Evolutionary conservation across 2,113 vertebrate genomes (phyloP).

Genomic region (Sturnus vulgaris): DNA sequence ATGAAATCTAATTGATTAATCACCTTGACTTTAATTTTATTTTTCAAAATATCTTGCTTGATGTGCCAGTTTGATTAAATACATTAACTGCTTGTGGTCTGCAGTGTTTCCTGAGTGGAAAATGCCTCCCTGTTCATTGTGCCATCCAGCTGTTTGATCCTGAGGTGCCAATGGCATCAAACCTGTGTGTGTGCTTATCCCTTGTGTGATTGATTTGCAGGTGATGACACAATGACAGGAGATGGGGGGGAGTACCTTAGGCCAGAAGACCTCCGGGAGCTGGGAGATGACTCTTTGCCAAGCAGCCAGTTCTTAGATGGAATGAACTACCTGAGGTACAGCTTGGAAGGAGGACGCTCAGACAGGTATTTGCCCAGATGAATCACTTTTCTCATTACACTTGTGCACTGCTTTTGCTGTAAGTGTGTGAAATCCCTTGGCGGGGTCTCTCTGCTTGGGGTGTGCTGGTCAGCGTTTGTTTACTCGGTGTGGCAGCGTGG

Average conservation of each 20-base stretch:
- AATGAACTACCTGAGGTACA: conserved; percentile 94
- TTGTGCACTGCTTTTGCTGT: not conserved
- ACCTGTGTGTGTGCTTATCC: not conserved
- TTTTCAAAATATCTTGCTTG: not conserved
- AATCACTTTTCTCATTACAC: rapidly evolving
- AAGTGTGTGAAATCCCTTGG: not conserved
- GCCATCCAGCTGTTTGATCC: not conserved
- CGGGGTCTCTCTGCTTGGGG: not conserved
- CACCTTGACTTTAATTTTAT: not conserved
- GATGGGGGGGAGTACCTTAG: conserved; percentile 95
- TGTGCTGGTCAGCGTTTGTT: not conserved
- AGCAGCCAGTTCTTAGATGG: conserved; percentile 94
- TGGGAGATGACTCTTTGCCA: conserved; percentile 95
- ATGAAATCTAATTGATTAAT: not conserved
- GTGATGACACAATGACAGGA: conserved; percentile 96
- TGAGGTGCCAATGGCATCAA: not conserved
- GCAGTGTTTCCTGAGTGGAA: not conserved
- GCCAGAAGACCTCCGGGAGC: conserved; percentile 90
- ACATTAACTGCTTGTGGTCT: conserved; percentile 30
- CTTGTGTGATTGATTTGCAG: conserved; percentile 61
- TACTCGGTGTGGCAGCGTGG: too few relatives aligned
- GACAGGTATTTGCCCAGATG: conserved; percentile 80
- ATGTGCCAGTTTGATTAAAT: not conserved
- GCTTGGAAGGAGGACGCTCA: conserved; percentile 86
- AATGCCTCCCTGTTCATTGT: not conserved